A percentile compares a stretch with the other conserved stretches of the same genome.
phyloP scores from a whole-genome alignment of 35 echinoderm and acorn worm genomes.

The Heliocidaris tuberculata region DNA sequence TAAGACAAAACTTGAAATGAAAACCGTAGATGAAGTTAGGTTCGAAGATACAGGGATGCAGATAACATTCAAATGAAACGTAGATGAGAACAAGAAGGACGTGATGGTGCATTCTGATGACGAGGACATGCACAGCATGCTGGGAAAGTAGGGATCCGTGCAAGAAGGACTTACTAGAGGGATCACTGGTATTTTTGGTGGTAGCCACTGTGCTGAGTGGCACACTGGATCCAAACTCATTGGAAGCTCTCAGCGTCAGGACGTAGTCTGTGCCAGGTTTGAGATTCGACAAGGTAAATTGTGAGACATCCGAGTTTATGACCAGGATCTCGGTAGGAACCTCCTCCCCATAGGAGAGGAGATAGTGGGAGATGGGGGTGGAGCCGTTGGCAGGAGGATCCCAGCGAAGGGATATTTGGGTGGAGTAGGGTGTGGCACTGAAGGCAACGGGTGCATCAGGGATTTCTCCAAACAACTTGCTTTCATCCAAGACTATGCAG shows the following conservation, averaged over 20 bases:
- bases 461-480: neutral
- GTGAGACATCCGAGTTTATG: neutral
- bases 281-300: neutral
- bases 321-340: neutral
- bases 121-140: neutral
- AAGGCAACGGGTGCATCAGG: neutral
- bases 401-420: neutral
- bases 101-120: neutral
- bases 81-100: neutral
- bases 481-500: conserved; percentile 2
- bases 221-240: conserved; percentile 21
- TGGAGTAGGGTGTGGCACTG: conserved; percentile 32
- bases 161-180: neutral
- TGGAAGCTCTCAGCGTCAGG: neutral
- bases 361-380: conserved; percentile 6
- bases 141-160: neutral
- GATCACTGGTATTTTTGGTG: neutral
- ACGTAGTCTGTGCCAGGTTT: neutral
- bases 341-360: neutral
- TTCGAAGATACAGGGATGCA: neutral
- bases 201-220: neutral
- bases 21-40: neutral
- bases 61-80: neutral
- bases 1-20: neutral
- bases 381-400: conserved; percentile 18